phyloP scores from a whole-genome alignment of 2,797 vertebrate species.

The Ictinia mississippiensis region DNA sequence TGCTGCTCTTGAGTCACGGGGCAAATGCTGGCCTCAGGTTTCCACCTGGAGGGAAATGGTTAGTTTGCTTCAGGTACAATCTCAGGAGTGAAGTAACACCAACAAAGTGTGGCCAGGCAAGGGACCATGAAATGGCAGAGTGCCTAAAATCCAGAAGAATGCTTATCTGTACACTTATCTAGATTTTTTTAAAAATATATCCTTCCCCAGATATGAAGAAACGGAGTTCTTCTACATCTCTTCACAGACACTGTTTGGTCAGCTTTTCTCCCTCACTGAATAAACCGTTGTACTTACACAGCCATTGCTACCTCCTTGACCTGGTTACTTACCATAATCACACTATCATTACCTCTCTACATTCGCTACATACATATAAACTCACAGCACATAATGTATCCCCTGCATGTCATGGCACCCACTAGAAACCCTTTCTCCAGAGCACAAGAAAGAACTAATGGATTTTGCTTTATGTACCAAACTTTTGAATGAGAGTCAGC shows the following conservation, averaged over 20 bases:
- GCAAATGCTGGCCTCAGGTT: too few relatives aligned
- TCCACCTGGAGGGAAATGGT: background rate
- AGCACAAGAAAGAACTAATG: background rate
- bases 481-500: background rate
- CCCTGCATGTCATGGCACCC: accelerated
- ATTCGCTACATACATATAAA: background rate
- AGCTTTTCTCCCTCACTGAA: background rate
- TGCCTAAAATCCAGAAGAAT: background rate
- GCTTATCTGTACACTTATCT: background rate
- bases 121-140: background rate
- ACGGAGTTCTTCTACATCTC: background rate
- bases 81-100: background rate
- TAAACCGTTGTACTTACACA: background rate
- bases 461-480: background rate
- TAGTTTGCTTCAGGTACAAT: background rate
- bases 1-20: background rate
- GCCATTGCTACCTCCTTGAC: background rate
- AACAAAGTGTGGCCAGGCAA: background rate
- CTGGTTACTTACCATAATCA: background rate
- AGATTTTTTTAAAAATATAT: background rate
- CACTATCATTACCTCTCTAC: background rate
- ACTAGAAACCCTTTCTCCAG: background rate
- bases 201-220: background rate
- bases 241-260: background rate
- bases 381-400: background rate